These are phyloP conservation scores for Ophonus ardosiacus DNA, from an alignment of 2,888 invertebrate genomes.

Conservation along the genomic window DNA sequence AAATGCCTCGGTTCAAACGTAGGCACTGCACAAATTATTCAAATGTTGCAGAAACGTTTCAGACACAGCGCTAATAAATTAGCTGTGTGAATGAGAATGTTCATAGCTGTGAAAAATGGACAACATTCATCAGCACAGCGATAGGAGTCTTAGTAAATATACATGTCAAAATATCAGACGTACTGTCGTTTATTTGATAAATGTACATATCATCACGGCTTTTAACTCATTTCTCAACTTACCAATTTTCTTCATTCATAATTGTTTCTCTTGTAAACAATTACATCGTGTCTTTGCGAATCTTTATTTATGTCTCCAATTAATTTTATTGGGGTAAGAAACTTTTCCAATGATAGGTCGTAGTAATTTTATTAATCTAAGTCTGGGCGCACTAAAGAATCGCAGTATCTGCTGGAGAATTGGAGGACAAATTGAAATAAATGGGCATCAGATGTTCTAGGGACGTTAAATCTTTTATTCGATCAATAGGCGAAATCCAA, in stretches of 20 bases:
- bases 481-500: conserved; percentile 19
- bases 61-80: conserved; percentile 22
- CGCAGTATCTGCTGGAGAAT: not conserved
- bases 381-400: not conserved
- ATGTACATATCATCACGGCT: too few relatives aligned
- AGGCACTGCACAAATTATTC: conserved; percentile 20
- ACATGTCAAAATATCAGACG: too few relatives aligned
- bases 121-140: not conserved
- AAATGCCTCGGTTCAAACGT: not conserved
- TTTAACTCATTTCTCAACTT: too few relatives aligned
- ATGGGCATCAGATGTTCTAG: conserved; percentile 47
- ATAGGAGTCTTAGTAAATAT: too few relatives aligned
- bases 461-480: conserved; percentile 51
- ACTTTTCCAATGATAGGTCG: conserved; percentile 14
- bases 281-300: not conserved
- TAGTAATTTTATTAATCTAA: conserved; percentile 34
- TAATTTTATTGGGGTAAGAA: conserved; percentile 17
- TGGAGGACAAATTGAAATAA: conserved; percentile 59
- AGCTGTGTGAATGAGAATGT: conserved; percentile 5
- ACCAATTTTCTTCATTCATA: too few relatives aligned
- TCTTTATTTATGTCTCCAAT: conserved; percentile 6
- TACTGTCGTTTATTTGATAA: too few relatives aligned
- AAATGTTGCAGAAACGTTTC: conserved; percentile 9
- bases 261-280: not conserved
- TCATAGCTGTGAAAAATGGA: not conserved